Evolutionary conservation across 2,888 invertebrate genomes (phyloP).

Genomic region (Ommatoiulus sabulosus): DNA sequence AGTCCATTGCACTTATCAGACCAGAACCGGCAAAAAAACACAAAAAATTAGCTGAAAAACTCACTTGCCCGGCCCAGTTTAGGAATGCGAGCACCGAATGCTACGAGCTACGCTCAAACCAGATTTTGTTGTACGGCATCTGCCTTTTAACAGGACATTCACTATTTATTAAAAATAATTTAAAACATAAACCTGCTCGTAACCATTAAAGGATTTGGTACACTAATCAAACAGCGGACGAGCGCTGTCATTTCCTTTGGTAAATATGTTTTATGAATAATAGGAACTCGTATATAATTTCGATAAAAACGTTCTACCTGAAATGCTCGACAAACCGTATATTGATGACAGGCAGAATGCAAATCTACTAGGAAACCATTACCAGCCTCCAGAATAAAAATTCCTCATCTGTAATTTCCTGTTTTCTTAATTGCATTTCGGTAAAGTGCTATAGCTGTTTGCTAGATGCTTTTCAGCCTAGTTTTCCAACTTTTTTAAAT

Average conservation of each 20-base stretch:
- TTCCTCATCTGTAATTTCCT: not conserved
- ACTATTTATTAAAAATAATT: constrained; percentile 42
- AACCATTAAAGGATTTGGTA: constrained; percentile 26
- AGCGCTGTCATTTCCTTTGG: not conserved
- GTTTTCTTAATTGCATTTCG: not conserved
- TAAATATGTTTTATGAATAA: not conserved
- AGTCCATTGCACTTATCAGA: constrained; percentile 45
- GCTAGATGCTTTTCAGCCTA: too few relatives aligned
- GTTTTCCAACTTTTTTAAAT: not conserved
- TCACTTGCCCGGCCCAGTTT: constrained; percentile 15
- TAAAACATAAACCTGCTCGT: not conserved
- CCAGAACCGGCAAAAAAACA: not conserved
- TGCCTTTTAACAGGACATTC: constrained; percentile 42
- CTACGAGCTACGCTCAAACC: constrained; percentile 33
- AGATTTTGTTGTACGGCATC: not conserved
- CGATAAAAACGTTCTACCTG: not conserved
- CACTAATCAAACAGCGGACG: not conserved
- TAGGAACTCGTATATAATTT: not conserved
- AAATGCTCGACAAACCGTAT: not conserved
- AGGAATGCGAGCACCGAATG: constrained; percentile 40
- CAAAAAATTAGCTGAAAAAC: constrained; percentile 3
- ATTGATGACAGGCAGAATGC: not conserved
- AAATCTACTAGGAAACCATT: not conserved
- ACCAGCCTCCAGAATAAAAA: not conserved
- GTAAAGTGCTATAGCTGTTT: not conserved